Conservation (phyloP, 2,113 vertebrate genomes). For the Canis aureus region DNA sequence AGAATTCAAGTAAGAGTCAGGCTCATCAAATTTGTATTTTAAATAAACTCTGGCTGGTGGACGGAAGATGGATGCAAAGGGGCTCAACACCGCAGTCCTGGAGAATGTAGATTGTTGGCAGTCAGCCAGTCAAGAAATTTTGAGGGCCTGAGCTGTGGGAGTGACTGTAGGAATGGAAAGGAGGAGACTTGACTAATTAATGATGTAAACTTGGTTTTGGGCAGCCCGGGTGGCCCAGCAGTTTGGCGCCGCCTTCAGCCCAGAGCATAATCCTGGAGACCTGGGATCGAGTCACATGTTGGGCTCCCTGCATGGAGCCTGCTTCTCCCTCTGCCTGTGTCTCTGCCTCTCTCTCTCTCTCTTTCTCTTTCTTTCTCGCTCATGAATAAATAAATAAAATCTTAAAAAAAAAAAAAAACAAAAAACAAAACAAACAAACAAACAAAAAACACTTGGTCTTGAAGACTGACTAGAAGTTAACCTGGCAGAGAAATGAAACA, state of each 20-base stretch:
- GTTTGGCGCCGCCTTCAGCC: too few relatives aligned
- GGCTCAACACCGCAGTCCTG: neutral
- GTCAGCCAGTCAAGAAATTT: neutral
- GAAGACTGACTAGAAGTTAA: neutral
- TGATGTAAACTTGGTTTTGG: neutral
- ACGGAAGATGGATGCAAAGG: neutral
- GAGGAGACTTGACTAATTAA: neutral
- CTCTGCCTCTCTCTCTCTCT: too few relatives aligned
- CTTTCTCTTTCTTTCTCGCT: too few relatives aligned
- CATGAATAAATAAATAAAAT: too few relatives aligned
- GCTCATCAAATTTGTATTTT: neutral
- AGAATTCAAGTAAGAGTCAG: neutral
- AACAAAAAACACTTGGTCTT: neutral
- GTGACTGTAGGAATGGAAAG: conserved; percentile 27
- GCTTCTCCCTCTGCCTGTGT: too few relatives aligned
- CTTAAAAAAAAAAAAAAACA: too few relatives aligned
- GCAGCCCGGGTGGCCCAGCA: too few relatives aligned
- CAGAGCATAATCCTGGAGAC: too few relatives aligned
- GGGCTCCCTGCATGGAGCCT: too few relatives aligned
- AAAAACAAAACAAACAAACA: too few relatives aligned
- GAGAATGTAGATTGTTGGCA: neutral
- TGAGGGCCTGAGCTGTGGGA: neutral
- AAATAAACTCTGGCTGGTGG: neutral
- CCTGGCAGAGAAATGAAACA: neutral
- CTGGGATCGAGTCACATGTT: too few relatives aligned